Conservation (phyloP, 2,888 invertebrate species). For the Stenotaenia linearis region DNA sequence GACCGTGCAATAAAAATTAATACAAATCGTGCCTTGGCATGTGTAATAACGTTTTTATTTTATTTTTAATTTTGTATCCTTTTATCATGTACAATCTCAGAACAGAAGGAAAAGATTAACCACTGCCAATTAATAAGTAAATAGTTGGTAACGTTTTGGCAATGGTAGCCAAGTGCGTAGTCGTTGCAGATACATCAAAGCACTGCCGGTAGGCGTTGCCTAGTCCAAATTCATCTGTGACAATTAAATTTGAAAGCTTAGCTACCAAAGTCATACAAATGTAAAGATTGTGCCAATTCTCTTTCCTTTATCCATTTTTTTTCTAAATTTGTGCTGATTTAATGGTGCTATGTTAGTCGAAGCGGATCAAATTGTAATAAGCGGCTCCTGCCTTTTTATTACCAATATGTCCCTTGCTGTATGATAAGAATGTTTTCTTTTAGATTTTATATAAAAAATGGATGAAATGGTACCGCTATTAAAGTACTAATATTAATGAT, state of each 20-base stretch:
- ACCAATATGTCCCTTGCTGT: not conserved
- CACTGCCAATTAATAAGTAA: not conserved
- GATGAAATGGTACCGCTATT: not conserved
- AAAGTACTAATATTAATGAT: not conserved
- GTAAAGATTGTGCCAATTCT: not conserved
- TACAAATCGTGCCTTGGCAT: constrained; percentile 12
- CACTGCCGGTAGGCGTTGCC: not conserved
- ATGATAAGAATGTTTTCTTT: not conserved
- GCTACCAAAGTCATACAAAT: not conserved
- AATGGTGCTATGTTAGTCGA: not conserved
- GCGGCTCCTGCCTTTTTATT: not conserved
- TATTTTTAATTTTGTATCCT: not conserved
- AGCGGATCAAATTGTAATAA: not conserved
- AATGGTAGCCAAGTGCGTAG: not conserved
- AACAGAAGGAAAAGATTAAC: not conserved
- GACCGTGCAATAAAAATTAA: constrained; percentile 22
- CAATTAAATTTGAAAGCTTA: not conserved
- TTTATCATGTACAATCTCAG: not conserved
- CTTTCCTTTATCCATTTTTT: not conserved
- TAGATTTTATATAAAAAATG: not conserved
- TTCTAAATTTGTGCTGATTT: not conserved
- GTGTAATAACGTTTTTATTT: not conserved
- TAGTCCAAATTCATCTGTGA: not conserved
- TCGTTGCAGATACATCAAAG: not conserved
- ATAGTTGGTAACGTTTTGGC: not conserved